A percentile compares a stretch with the other conserved stretches of the same genome.
Evolutionary conservation across 2,888 invertebrate species (phyloP).

Genomic region (Scelioninae gen. 1): DNA sequence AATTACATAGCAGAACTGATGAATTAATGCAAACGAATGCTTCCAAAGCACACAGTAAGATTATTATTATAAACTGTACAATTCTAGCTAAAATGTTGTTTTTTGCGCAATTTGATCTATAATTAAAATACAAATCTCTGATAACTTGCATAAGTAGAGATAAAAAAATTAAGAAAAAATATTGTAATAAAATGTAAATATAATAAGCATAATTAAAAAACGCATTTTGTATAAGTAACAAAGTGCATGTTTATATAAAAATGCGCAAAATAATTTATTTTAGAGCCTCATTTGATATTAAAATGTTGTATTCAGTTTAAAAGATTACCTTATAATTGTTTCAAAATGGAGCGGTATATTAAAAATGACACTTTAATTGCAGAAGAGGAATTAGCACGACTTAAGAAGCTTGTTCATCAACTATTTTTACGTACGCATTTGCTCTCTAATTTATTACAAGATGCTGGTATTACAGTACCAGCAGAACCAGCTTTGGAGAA

Average conservation of each 20-base stretch:
- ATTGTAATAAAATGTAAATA: background rate
- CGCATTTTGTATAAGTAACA: too few relatives aligned
- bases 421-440: constrained; percentile 81
- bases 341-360: constrained; percentile 8
- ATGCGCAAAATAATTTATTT: too few relatives aligned
- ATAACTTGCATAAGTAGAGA: too few relatives aligned
- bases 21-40: constrained; percentile 80
- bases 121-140: too few relatives aligned
- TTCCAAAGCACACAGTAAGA: constrained; percentile 81
- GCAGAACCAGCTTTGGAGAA: constrained; percentile 83
- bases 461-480: constrained; percentile 82
- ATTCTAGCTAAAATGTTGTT: too few relatives aligned
- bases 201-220: too few relatives aligned
- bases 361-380: constrained; percentile 24
- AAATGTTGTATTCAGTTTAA: background rate
- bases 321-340: too few relatives aligned
- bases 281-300: too few relatives aligned
- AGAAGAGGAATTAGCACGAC: constrained; percentile 82
- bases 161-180: background rate
- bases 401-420: constrained; percentile 81
- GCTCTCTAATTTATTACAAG: constrained; percentile 80
- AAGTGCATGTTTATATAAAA: too few relatives aligned
- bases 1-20: constrained; percentile 81
- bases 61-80: too few relatives aligned
- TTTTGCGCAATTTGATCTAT: too few relatives aligned